A percentile compares a stretch with the other conserved stretches of the same genome.
phyloP scores from a whole-genome alignment of 2,797 vertebrate species.

The Acrossocheilus fasciatus region DNA sequence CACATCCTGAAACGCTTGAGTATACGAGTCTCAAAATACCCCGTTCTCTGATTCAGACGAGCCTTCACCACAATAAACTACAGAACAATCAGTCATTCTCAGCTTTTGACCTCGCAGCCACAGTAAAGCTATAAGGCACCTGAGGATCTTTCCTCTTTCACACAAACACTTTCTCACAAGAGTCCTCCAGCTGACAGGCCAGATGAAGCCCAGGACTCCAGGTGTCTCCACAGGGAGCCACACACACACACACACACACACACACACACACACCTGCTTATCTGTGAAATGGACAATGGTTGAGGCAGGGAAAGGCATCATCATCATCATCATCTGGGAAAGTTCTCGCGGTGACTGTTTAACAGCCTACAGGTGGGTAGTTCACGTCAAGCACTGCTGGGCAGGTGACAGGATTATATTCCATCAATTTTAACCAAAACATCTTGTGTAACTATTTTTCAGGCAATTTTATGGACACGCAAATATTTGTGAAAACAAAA shows the following conservation, averaged over 20 bases:
- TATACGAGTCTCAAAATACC: not conserved
- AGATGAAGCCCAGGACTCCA: constrained; percentile 60
- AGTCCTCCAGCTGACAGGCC: not conserved
- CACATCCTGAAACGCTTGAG: not conserved
- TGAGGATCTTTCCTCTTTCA: constrained; percentile 57
- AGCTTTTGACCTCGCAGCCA: not conserved
- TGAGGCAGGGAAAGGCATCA: constrained; percentile 8
- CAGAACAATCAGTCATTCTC: not conserved
- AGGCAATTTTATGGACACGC: not conserved
- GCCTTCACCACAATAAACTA: not conserved
- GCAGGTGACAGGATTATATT: not conserved
- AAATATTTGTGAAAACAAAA: not conserved
- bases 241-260: constrained; percentile 39
- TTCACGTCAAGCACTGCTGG: not conserved
- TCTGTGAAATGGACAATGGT: constrained; percentile 3
- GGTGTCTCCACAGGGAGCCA: constrained; percentile 70
- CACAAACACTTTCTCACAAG: constrained; percentile 48
- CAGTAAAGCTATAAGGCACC: not conserved
- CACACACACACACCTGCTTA: constrained; percentile 48
- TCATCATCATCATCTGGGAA: not conserved
- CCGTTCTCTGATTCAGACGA: not conserved
- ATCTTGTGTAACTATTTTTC: not conserved
- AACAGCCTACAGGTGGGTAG: not conserved
- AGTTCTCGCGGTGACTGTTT: not conserved
- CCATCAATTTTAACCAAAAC: not conserved